Base-by-base conservation (phyloP, 2,113 vertebrate genomes). In the Larimichthys crocea region DNA sequence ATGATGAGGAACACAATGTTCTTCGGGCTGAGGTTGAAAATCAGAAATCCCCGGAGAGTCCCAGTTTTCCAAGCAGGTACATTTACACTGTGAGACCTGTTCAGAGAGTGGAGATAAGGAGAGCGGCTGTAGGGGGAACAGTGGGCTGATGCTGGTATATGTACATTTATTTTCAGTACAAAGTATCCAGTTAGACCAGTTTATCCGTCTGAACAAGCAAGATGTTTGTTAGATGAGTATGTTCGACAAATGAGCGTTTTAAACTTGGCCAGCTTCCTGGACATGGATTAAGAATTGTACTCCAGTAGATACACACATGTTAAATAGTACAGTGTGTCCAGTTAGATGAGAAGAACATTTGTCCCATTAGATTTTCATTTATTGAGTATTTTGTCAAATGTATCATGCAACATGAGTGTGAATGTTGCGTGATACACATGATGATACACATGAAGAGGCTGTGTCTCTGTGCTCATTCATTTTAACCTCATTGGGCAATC, bases 1-100 rank as follows among this genome's bases (percentile, higher is more conserved):
- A 87, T 84, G 77, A 88, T 76, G 72, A 85, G 67, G 86, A 83
- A 92, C 90, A 76, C 49, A 24, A 49, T 88, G 91, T 93, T 85
- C 91, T 85, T 56, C 71, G 69, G 74, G 80, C 80, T 64, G 72
- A 75, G 72, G 77, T 62, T 76, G 82, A 87, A 82, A 86, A 59
- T 75, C 87, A 82, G 68, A 73, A 77, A 82, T 91, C 89, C 86
- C 86, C 1, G 0, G 79, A 90, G 88, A 86, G 40, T 57, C 52
- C 44, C 63, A 4, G 24, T 66, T 75, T 88, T 88, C 84, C 73
- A 79, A 61, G 79, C 76, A 86, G 78, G 69, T 61, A 79, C 67
- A 76, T 76, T 83, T 62, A 67, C 46, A 57, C 52, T 53, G 52
- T 20, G 44, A 64, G 80, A 75, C 76, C 59, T 77, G 66, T 46